These are phyloP conservation scores for Gambusia holbrooki DNA, from an alignment of 2,113 vertebrate genomes.

Conservation along the genomic window DNA sequence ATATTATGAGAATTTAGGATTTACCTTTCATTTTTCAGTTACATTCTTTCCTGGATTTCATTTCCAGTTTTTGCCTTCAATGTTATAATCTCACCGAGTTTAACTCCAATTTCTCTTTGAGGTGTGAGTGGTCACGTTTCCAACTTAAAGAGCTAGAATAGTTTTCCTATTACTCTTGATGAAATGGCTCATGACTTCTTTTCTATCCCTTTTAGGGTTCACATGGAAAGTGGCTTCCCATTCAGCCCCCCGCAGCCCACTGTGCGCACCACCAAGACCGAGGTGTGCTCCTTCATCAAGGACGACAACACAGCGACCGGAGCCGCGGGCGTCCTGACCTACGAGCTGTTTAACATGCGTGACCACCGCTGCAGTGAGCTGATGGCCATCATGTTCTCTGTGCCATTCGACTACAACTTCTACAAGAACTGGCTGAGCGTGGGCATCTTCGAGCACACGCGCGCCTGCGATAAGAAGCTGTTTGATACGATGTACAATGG, in stretches of 20 bases:
- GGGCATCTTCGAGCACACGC: constrained; percentile 46
- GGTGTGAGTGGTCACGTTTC: background rate
- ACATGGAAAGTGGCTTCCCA: constrained; percentile 64
- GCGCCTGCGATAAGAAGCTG: constrained; percentile 38
- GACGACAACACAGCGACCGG: constrained; percentile 70
- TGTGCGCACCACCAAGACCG: constrained; percentile 39
- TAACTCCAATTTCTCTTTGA: background rate
- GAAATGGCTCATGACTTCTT: background rate
- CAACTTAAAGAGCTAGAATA: background rate
- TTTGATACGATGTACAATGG: constrained; percentile 61
- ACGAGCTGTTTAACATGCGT: constrained; percentile 62
- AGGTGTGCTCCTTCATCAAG: constrained; percentile 76
- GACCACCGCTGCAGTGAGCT: background rate
- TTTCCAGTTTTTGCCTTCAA: background rate
- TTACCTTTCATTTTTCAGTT: no score
- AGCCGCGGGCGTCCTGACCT: constrained; percentile 69
- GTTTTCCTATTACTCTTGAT: background rate
- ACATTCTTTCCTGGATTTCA: background rate
- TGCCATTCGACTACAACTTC: constrained; percentile 74
- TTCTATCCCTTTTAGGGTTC: constrained; percentile 36
- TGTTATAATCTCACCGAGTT: background rate
- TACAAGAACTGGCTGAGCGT: constrained; percentile 72
- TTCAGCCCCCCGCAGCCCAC: constrained; percentile 72
- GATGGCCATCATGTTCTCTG: constrained; percentile 73
- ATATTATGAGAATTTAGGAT: no score